These are phyloP conservation scores for Toxostoma redivivum DNA, from an alignment of 2,113 vertebrate species.

Conservation along the genomic window DNA sequence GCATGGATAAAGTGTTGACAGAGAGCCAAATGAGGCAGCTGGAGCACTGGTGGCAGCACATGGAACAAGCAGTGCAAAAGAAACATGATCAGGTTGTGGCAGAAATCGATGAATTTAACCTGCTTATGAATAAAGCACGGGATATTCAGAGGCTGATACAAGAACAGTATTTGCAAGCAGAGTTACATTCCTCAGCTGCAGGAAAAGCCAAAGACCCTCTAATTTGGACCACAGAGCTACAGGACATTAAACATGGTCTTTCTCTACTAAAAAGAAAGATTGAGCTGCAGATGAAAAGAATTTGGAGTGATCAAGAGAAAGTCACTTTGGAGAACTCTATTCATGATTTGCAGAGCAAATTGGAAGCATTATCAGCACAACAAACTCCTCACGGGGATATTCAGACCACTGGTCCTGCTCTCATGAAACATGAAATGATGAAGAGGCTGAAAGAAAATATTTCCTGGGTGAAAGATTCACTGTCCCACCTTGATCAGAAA, in stretches of 20 bases:
- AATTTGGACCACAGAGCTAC: slow-evolving; percentile 70
- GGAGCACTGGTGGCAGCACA: slow-evolving; percentile 74
- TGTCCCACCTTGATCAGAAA: slow-evolving; percentile 63
- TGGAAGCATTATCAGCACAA: slow-evolving; percentile 63
- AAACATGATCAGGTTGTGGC: slow-evolving; percentile 63
- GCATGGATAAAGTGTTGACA: slow-evolving; percentile 70
- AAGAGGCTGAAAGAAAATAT: slow-evolving; percentile 77
- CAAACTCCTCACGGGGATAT: slow-evolving; percentile 25
- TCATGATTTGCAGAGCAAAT: slow-evolving; percentile 66
- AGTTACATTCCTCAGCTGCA: slow-evolving; percentile 25
- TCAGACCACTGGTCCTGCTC: slow-evolving; percentile 39
- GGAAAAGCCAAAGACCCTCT: slow-evolving; percentile 59
- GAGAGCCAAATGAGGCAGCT: slow-evolving; percentile 72
- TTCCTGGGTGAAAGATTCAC: slow-evolving; percentile 76
- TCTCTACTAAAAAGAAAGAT: slow-evolving; percentile 68
- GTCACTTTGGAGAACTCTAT: slow-evolving; percentile 70
- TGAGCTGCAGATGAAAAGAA: slow-evolving; percentile 73
- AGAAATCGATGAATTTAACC: slow-evolving; percentile 57
- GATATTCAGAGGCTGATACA: slow-evolving; percentile 72
- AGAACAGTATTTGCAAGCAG: slow-evolving; percentile 43
- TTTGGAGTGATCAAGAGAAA: slow-evolving; percentile 75
- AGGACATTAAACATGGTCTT: slow-evolving; percentile 69
- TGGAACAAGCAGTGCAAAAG: slow-evolving; percentile 73
- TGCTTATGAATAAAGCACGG: slow-evolving; percentile 64
- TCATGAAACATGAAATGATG: slow-evolving; percentile 70